These are phyloP conservation scores for Meandrina meandrites DNA, from an alignment of 92 coral and sea anemone genomes.

Conservation along the genomic window DNA sequence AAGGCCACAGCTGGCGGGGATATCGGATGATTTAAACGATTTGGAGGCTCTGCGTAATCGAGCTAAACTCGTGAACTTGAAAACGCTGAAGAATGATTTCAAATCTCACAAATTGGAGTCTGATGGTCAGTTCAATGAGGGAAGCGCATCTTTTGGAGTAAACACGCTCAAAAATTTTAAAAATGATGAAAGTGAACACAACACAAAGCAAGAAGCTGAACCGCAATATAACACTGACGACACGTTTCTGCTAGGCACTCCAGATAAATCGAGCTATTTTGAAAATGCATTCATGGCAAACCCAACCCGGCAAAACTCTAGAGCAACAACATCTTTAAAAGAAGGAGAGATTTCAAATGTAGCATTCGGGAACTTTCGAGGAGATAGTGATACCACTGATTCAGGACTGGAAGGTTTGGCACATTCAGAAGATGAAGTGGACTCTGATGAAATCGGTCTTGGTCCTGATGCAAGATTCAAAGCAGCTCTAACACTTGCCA, in stretches of 20 bases:
- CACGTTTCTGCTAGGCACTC: conserved; percentile 1
- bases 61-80: background rate
- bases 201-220: background rate
- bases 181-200: background rate
- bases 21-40: conserved; percentile 24
- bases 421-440: background rate
- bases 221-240: background rate
- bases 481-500: background rate
- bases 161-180: background rate
- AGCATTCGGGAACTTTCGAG: background rate
- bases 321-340: background rate
- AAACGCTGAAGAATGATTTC: background rate
- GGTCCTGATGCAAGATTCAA: background rate
- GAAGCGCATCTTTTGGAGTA: background rate
- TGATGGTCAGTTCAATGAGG: background rate
- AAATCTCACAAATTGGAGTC: background rate
- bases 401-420: background rate
- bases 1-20: conserved; percentile 26
- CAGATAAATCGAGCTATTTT: background rate
- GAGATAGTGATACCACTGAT: background rate
- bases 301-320: background rate
- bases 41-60: conserved; percentile 1
- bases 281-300: conserved; percentile 7
- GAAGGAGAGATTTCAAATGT: background rate
- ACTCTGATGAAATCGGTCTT: no score